phyloP scores from a whole-genome alignment of 2,797 vertebrate species.

The Xiphorhynchus erythropygius region DNA sequence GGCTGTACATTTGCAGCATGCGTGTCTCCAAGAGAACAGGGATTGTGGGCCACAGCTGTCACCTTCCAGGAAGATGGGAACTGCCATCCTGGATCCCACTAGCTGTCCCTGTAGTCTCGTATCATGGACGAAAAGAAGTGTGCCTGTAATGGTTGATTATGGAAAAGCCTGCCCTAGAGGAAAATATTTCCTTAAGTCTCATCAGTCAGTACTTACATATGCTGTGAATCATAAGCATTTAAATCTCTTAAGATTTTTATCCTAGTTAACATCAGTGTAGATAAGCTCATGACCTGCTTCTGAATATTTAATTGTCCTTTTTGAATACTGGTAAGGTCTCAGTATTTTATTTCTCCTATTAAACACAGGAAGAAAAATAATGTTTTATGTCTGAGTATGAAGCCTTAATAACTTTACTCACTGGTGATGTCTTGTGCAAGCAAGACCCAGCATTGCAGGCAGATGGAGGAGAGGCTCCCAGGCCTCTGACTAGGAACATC shows the following conservation, averaged over 20 bases:
- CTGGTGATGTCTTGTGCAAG: not conserved
- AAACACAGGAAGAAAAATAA: not conserved
- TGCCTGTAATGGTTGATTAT: not conserved
- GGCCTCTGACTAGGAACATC: not conserved
- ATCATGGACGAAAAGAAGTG: not conserved
- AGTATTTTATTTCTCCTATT: not conserved
- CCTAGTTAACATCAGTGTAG: slow-evolving; percentile 40
- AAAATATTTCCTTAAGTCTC: slow-evolving; percentile 40
- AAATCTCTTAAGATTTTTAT: slow-evolving; percentile 62
- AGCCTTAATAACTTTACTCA: not conserved
- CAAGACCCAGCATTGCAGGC: not conserved
- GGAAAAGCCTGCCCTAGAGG: slow-evolving; percentile 37
- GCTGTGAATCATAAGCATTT: slow-evolving; percentile 52
- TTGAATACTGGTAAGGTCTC: not conserved
- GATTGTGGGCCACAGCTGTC: not conserved
- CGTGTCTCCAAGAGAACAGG: not conserved
- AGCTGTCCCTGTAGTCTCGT: not conserved
- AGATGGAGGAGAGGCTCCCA: not conserved
- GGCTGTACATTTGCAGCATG: not conserved
- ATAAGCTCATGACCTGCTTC: slow-evolving; percentile 48
- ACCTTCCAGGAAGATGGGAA: not conserved
- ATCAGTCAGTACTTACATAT: slow-evolving; percentile 6
- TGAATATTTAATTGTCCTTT: slow-evolving; percentile 9
- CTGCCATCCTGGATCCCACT: not conserved
- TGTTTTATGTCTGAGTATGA: not conserved